Percentiles rank a stretch among this genome's conserved stretches.
These are phyloP conservation scores for Drosophila atripex DNA, from an alignment of 2,888 invertebrate genomes.

Conservation along the genomic window DNA sequence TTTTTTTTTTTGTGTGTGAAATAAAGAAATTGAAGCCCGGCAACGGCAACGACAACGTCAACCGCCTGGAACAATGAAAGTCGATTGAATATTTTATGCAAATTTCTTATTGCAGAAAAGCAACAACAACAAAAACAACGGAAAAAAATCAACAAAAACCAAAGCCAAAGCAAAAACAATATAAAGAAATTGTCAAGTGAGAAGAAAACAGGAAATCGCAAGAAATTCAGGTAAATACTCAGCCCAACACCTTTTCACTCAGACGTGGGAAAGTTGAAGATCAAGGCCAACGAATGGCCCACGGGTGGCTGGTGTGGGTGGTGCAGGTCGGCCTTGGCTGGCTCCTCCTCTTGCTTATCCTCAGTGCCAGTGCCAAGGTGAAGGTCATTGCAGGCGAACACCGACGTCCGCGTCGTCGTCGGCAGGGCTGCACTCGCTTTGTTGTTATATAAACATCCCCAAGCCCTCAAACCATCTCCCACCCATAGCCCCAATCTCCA, in stretches of 20 bases:
- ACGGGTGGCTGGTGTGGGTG: constrained; percentile 1
- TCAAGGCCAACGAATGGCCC: constrained; percentile 49
- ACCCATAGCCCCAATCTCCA: neutral
- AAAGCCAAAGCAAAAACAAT: constrained; percentile 5
- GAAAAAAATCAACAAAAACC: constrained; percentile 1
- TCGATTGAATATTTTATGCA: constrained; percentile 65
- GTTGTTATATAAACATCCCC: constrained; percentile 72
- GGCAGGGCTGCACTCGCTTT: constrained; percentile 50
- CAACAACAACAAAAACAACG: constrained; percentile 1
- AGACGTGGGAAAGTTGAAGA: constrained; percentile 55
- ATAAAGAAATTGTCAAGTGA: constrained; percentile 49
- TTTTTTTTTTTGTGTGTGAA: constrained; percentile 35
- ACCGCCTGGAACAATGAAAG: constrained; percentile 46
- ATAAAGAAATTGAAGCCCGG: constrained; percentile 56
- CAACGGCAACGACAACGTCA: constrained; percentile 19
- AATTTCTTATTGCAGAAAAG: constrained; percentile 53
- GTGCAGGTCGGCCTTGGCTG: constrained; percentile 12
- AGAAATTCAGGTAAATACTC: constrained; percentile 19
- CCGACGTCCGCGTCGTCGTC: constrained; percentile 7
- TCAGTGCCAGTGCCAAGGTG: constrained; percentile 70
- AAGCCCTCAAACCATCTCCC: constrained; percentile 8
- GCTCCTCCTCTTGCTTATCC: neutral
- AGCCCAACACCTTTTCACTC: neutral
- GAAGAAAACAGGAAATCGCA: constrained; percentile 27
- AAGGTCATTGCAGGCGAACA: constrained; percentile 67